Base-by-base conservation (phyloP, 2,888 invertebrate genomes). In the Nymphalis urticae region DNA sequence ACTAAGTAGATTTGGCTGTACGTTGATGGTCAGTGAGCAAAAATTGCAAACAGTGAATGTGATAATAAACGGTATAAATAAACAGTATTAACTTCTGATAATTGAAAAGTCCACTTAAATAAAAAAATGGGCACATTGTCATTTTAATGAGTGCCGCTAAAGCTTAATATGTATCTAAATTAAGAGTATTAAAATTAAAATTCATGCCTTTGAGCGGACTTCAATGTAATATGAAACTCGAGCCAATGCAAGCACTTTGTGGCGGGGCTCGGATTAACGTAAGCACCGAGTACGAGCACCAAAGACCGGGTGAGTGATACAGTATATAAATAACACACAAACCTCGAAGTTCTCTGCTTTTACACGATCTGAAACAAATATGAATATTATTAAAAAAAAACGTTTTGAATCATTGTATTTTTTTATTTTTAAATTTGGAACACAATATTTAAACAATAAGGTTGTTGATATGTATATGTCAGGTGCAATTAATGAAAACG, bases 171-270 rank as follows among this genome's bases (percentile, higher is more conserved):
- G 27, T 61, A 66, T 62, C 54, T 62, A 54, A 62, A 56, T 66
- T 56, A 66, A 66, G 56, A 54, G 54, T 47, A 62, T 62, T 66
- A 61, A 66, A 66, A 62, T 66, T 66, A 66, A 66, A 66, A 62
- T 48, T 48, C 36, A 56, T 21, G 56, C 32, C n/a, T 60, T 66
- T 56, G 54, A 54, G 66, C 62, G 66, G 24, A 54, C 54, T 48
- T 50, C 66, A 56, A 62, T 62, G 48, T 66, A 62, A 62, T 56
- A 62, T 66, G 66, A 56, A 62, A 66, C 48, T 66, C 61, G 66
- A 42, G 54, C 62, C 61, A 66, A 66, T 54, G 62, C 62, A 53
- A 62, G 62, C 66, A 50, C 62, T 66, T 62, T 53, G 61, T 50
- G 48, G 61, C 24, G 27, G 62, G 62, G 62, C 56, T 48, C 62